Evolutionary conservation across 2,888 invertebrate genomes (phyloP), one percentile per base, ranked within the genome.

Genomic region (Drosophila pseudotalamancana): DNA sequence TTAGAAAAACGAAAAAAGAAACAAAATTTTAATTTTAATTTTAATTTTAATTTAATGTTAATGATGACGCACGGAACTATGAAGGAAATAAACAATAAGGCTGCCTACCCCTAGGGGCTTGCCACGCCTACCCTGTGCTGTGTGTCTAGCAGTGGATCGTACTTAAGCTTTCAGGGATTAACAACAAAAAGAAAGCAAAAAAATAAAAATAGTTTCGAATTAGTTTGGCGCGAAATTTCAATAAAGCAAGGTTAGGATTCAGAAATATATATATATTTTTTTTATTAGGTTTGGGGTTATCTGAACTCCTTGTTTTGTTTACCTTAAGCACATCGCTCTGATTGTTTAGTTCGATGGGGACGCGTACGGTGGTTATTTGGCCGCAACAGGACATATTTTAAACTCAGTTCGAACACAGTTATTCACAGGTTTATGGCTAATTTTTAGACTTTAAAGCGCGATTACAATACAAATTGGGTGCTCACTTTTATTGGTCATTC

Each of bases 281-380:
- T 51, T 43, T 2, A 9, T 1, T 11, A 3, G 19, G 25, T 48
- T 29, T 3, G 45, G 32, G 11, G 9, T 29, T 27, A 32, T 18
- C 37, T 18, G 25, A 45, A 37, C n/a, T 35, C 14, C 35, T 5
- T 6, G 8, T 3, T 1, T 9, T 18, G 43, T 55, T 94, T 92
- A 96, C 96, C 94, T 95, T 96, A 73, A 96, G 92, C 70, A 94
- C 91, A 85, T 96, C 96, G 67, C 97, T 96, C 89, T 95, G 95
- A 83, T 94, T 95, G 88, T 90, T 93, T 77, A 96, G 92, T 90
- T 95, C 95, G 89, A 97, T 95, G 69, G 97, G 97, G 72, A 95
- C 93, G 87, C 95, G 93, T 79, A 97, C 94, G 60, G 95, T 95
- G 81, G 94, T 92, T 66, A 94, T 94, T 91, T 95, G 95, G 90